Percentiles rank a stretch among this genome's conserved stretches.
Evolutionary conservation across 2,888 invertebrate genomes (phyloP).

Genomic region (Sclerodermus sp.): DNA sequence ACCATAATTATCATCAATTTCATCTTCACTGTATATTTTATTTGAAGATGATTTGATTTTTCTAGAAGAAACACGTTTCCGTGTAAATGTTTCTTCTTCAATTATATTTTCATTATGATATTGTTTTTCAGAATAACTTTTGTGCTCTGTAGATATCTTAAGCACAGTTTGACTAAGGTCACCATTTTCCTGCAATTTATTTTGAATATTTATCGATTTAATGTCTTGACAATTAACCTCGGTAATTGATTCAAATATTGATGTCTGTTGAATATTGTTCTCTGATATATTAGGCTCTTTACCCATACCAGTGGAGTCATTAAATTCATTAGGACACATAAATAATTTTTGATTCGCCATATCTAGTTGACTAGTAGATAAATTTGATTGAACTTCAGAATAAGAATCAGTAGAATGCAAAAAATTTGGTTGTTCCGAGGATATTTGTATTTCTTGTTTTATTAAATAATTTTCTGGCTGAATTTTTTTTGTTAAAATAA

Average conservation of each 20-base stretch:
- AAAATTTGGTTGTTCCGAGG: slow-evolving; percentile 17
- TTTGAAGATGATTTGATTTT: slow-evolving; percentile 38
- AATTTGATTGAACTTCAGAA: slow-evolving; percentile 21
- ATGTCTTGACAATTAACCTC: slow-evolving; percentile 12
- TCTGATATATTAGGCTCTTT: slow-evolving; percentile 18
- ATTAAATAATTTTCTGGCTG: slow-evolving; percentile 42
- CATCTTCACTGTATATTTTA: slow-evolving; percentile 42
- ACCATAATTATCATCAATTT: slow-evolving; percentile 37
- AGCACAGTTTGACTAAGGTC: slow-evolving; percentile 3
- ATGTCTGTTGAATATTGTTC: slow-evolving; percentile 13
- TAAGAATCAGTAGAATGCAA: slow-evolving; percentile 37
- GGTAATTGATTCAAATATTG: slow-evolving; percentile 3
- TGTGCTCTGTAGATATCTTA: not conserved
- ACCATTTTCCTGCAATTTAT: slow-evolving; percentile 16
- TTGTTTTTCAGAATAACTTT: slow-evolving; percentile 15
- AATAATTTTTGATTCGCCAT: slow-evolving; percentile 34
- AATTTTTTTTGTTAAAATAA: slow-evolving; percentile 37
- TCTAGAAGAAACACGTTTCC: slow-evolving; percentile 39
- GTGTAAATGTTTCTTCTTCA: slow-evolving; percentile 24
- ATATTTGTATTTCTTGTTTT: slow-evolving; percentile 43
- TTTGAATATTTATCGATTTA: slow-evolving; percentile 13
- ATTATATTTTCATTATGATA: slow-evolving; percentile 20
- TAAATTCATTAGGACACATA: slow-evolving; percentile 35
- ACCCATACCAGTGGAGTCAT: slow-evolving; percentile 25
- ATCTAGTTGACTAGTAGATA: slow-evolving; percentile 22